Base-by-base conservation (phyloP, 2,113 vertebrate genomes). In the Gasterosteus nipponicus region DNA sequence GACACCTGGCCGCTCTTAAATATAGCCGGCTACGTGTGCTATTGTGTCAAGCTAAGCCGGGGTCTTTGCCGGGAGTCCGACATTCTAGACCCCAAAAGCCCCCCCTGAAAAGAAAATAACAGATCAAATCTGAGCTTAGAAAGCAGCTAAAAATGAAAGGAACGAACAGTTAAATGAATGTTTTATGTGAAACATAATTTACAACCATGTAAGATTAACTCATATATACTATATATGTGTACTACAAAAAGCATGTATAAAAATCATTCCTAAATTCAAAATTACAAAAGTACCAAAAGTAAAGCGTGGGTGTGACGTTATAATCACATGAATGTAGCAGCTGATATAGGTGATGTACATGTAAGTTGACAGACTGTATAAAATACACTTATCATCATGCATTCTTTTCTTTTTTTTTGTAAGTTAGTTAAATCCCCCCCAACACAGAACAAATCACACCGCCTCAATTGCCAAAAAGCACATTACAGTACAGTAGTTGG, bases 41-140 rank as follows among this genome's bases (percentile, higher is more conserved):
- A 83, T 89, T 87, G 88, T 87, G 75, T 22, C n/a, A 38, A 26
- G 47, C 66, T 90, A 89, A 91, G 81, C 83, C 49, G 0, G 73
- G 81, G 44, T 62, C 22, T 88, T 79, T 81, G 81, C 81, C 67
- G 14, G 44, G 72, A 83, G 69, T 81, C 85, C 75, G 39, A 71
- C 75, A 60, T 75, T 80, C 54, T 44, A 16, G 51, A 77, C 77
- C 69, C 75, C 53, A 63, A 53, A 57, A 70, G 56, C 63, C 62
- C 38, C 42, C 53, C 12, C 10, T 56, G 22, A 12, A 18, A 49
- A 49, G 7, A 19, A 49, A 19, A 49, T 49, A 49, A 49, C 47
- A 29, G 15, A 31, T 19, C 9, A 11, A 31, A 64, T 5, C 1
- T 2, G 22, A 9, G 7, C 22, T 18, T 15, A 46, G 18, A 9